A percentile compares a stretch with the other conserved stretches of the same genome.
Evolutionary conservation across 1,140 invertebrate species (phyloP).

Genomic region (Triops longicaudatus): DNA sequence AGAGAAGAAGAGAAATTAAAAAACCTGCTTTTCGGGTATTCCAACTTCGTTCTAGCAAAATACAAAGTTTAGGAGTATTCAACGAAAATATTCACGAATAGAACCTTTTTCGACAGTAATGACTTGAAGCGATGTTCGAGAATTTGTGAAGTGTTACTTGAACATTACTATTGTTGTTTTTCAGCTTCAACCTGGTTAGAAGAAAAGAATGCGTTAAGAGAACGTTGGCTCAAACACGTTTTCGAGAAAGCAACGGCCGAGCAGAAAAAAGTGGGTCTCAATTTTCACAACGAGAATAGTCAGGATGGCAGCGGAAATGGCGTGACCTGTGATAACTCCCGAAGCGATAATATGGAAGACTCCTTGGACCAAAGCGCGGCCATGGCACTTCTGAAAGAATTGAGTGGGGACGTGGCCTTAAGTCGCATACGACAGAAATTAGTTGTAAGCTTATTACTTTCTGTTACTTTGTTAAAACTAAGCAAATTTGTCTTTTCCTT

Average conservation of each 20-base stretch:
- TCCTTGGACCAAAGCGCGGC: slow-evolving; percentile 47
- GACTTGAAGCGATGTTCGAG: too few relatives aligned
- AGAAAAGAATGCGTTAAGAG: slow-evolving; percentile 45
- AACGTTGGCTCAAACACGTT: slow-evolving; percentile 47
- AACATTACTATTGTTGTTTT: slow-evolving; percentile 1
- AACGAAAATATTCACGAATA: too few relatives aligned
- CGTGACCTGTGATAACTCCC: slow-evolving; percentile 19
- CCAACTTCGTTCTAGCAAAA: too few relatives aligned
- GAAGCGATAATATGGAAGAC: slow-evolving; percentile 38
- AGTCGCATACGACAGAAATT: slow-evolving; percentile 44
- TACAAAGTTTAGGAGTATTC: too few relatives aligned
- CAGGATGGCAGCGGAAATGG: neutral
- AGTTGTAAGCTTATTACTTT: slow-evolving; percentile 30
- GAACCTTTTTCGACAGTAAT: too few relatives aligned
- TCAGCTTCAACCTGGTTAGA: slow-evolving; percentile 36
- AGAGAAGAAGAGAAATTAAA: neutral
- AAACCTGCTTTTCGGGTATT: too few relatives aligned
- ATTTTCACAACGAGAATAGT: neutral
- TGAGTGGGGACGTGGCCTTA: slow-evolving; percentile 44
- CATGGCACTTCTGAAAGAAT: slow-evolving; percentile 45
- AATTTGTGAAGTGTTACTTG: too few relatives aligned
- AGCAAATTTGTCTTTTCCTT: neutral
- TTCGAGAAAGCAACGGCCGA: slow-evolving; percentile 46
- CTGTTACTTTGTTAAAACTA: neutral
- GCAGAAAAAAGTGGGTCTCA: slow-evolving; percentile 16